Evolutionary conservation across 1,140 invertebrate species (phyloP), one percentile per base, ranked within the genome.

Genomic region (Sitophilus oryzae): DNA sequence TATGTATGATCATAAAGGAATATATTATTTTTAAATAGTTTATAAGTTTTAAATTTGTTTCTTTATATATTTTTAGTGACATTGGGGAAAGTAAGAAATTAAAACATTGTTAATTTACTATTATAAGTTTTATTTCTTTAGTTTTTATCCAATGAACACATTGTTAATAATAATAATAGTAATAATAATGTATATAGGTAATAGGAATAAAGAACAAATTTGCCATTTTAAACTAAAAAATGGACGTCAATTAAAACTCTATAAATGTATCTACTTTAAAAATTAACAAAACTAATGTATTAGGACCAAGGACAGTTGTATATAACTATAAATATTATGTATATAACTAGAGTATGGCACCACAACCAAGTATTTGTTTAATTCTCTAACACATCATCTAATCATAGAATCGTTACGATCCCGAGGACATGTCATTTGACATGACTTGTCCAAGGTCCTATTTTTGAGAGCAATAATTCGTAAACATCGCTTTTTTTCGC

Each of bases 111-210:
- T 14, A 10, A 22, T 30, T 3, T 40, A 53, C 41, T 56, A 56
- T 50, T 56, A 44, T 50, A 56, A 50, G 37, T 50, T 56, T 71
- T 69, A 69, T 69, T 68, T 64, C 58, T 64, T 63, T 52, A 20
- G 34, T 55, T 66, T 65, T 67, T 66, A 66, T 64, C 64, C 69
- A 68, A 69, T 71, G 69, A 71, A 71, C 69, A 71, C 67, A 71
- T 71, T 64, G 62, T 71, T 59, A 68, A 68, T 66, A 66, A 65
- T 66, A 67, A 66, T 54, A 49, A 44, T 46, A 48, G 48, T 52
- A 37, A 60, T 41, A 34, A 46, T 46, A 19, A 46, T 48, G 47
- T 41, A 47, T 48, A 54, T 25, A 54, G 43, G 37, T 48, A 48
- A 55, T 55, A 48, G 44, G 45, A 50, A 50, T 55, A 57, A 63